phyloP scores from a whole-genome alignment of 2,888 invertebrate genomes.

The Ormia ochracea region DNA sequence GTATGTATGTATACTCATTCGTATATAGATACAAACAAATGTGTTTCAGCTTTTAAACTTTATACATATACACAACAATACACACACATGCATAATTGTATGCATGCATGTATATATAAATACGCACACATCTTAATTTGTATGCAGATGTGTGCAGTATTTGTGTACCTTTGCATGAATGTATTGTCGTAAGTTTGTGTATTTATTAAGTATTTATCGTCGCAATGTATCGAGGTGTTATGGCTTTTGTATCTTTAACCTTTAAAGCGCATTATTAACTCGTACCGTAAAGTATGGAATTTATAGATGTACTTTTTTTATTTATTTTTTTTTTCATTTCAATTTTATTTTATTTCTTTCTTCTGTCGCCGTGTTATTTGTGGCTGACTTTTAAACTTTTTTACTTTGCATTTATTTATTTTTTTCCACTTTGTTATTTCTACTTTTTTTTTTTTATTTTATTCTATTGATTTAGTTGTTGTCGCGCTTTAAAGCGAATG shows the following conservation, averaged over 20 bases:
- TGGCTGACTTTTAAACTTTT: constrained; percentile 61
- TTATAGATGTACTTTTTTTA: constrained; percentile 36
- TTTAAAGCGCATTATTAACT: constrained; percentile 62
- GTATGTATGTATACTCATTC: neutral
- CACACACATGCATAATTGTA: neutral
- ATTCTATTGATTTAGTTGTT: constrained; percentile 16
- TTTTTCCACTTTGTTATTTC: constrained; percentile 34
- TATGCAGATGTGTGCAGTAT: too few species aligned
- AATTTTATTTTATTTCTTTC: constrained; percentile 24
- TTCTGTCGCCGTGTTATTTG: constrained; percentile 45
- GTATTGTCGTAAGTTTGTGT: neutral
- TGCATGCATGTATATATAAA: neutral
- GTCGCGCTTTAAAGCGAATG: constrained; percentile 31
- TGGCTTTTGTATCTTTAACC: constrained; percentile 65
- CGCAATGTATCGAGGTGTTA: constrained; percentile 58
- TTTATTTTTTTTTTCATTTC: constrained; percentile 25
- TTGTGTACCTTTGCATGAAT: too few species aligned
- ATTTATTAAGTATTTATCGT: constrained; percentile 57
- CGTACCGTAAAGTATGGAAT: constrained; percentile 58
- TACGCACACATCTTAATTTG: neutral
- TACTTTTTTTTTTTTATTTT: constrained; percentile 18
- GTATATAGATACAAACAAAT: too few species aligned
- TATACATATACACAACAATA: neutral
- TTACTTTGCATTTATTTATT: constrained; percentile 44
- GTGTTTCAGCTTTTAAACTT: too few species aligned